A percentile compares a stretch with the other conserved stretches of the same genome.
Evolutionary conservation across 2,797 vertebrate genomes (phyloP).

Genomic region (Cuculus canorus): DNA sequence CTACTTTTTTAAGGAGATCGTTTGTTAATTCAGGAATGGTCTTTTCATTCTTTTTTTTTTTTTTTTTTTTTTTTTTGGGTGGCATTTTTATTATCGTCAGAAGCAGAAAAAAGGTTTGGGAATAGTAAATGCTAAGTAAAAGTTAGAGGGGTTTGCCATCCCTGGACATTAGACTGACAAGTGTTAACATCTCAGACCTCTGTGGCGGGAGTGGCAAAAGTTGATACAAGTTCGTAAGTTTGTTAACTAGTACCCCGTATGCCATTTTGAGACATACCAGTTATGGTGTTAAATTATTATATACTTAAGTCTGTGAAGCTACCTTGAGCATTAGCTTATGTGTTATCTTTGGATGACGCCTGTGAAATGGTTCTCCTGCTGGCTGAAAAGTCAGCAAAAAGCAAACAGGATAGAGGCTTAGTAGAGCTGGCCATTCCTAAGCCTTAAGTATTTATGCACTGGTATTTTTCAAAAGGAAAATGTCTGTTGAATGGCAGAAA

Average conservation of each 20-base stretch:
- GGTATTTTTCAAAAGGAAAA: background rate
- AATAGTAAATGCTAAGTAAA: background rate
- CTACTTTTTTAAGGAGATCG: background rate
- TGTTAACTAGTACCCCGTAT: accelerated
- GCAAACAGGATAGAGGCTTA: background rate
- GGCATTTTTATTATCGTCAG: background rate
- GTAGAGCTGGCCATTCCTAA: background rate
- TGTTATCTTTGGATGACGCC: background rate
- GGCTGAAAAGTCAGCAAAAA: background rate
- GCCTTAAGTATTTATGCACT: background rate
- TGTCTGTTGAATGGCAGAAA: background rate
- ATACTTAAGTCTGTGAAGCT: background rate
- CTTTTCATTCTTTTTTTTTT: background rate
- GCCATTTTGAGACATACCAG: background rate
- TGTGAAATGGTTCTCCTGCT: background rate
- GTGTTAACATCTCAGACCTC: background rate
- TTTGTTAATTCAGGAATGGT: background rate
- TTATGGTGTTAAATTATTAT: background rate
- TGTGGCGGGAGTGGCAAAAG: background rate
- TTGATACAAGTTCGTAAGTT: background rate
- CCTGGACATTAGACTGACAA: background rate
- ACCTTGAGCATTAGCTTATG: background rate
- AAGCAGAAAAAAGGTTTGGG: background rate
- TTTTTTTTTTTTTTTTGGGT: background rate
- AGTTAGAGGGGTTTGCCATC: background rate